Evolutionary conservation across 2,113 vertebrate genomes (phyloP).

Genomic region (Dipodomys spectabilis): DNA sequence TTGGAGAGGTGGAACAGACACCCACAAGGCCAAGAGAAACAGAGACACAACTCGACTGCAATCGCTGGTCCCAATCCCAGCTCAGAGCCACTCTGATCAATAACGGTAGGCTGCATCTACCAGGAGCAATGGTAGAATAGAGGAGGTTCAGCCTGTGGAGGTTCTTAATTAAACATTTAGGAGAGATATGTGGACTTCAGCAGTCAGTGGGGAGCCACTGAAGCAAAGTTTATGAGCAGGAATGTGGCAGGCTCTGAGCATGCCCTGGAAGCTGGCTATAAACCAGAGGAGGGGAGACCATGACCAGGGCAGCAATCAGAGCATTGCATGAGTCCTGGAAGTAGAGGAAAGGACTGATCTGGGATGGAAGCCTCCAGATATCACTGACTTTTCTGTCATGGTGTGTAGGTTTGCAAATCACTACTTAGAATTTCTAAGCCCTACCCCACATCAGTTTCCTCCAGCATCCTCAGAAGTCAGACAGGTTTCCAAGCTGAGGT

Average conservation of each 20-base stretch:
- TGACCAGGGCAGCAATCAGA: not conserved
- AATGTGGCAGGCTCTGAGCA: not conserved
- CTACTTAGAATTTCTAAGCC: not conserved
- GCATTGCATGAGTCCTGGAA: not conserved
- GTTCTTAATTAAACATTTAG: slow-evolving; percentile 26
- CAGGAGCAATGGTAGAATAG: not conserved
- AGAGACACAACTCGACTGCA: not conserved
- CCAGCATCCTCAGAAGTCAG: not conserved
- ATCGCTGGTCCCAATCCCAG: not conserved
- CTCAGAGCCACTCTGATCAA: not conserved
- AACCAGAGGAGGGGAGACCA: not conserved
- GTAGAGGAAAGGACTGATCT: not conserved
- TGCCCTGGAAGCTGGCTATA: not conserved
- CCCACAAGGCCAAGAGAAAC: not conserved
- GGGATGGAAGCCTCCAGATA: not conserved
- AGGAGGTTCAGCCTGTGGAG: not conserved
- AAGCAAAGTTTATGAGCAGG: slow-evolving; percentile 22
- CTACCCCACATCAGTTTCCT: not conserved
- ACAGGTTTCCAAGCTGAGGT: slow-evolving; percentile 7
- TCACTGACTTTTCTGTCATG: not conserved
- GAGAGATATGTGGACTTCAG: not conserved
- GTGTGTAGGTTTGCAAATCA: not conserved
- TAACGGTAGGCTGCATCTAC: not conserved
- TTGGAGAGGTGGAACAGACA: not conserved
- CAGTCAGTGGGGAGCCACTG: slow-evolving; percentile 9